Percentiles rank a stretch among this genome's conserved stretches.
Evolutionary conservation across 2,888 invertebrate species (phyloP).

Genomic region (Diarsia rubi): DNA sequence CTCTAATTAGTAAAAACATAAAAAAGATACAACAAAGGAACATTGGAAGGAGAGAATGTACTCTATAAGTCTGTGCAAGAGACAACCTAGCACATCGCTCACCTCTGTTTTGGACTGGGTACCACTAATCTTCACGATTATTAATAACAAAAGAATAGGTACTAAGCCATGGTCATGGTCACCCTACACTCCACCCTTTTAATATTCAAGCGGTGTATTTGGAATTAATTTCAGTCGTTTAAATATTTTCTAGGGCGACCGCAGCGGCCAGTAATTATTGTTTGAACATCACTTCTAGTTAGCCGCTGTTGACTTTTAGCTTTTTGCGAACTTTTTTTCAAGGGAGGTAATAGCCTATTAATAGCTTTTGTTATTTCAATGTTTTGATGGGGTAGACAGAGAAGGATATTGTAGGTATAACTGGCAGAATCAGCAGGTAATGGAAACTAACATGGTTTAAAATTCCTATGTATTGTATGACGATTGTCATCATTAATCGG

Average conservation of each 20-base stretch:
- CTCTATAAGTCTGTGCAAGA: not conserved
- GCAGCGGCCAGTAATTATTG: slow-evolving; percentile 77
- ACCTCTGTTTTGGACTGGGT: not conserved
- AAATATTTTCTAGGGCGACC: slow-evolving; percentile 79
- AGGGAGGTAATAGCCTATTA: not conserved
- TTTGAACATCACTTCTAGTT: slow-evolving; percentile 78
- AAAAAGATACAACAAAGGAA: too few species aligned
- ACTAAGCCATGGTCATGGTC: slow-evolving; percentile 67
- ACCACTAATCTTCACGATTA: not conserved
- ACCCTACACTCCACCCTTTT: slow-evolving; percentile 80
- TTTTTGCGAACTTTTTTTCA: slow-evolving; percentile 47
- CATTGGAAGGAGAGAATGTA: too few species aligned
- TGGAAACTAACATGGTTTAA: too few species aligned
- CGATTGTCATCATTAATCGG: too few species aligned
- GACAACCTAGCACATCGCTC: not conserved
- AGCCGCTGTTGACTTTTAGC: slow-evolving; percentile 61
- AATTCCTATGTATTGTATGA: too few species aligned
- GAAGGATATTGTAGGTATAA: not conserved
- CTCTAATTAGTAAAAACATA: too few species aligned
- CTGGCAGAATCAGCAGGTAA: not conserved
- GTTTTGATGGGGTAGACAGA: not conserved
- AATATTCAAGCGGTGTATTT: slow-evolving; percentile 83
- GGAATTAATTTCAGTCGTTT: slow-evolving; percentile 85
- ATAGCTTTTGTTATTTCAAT: slow-evolving; percentile 1
- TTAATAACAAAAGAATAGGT: not conserved